Percentiles rank a stretch among this genome's conserved stretches.
phyloP scores from a whole-genome alignment of 2,888 invertebrate species.

The Amiota mariae region DNA sequence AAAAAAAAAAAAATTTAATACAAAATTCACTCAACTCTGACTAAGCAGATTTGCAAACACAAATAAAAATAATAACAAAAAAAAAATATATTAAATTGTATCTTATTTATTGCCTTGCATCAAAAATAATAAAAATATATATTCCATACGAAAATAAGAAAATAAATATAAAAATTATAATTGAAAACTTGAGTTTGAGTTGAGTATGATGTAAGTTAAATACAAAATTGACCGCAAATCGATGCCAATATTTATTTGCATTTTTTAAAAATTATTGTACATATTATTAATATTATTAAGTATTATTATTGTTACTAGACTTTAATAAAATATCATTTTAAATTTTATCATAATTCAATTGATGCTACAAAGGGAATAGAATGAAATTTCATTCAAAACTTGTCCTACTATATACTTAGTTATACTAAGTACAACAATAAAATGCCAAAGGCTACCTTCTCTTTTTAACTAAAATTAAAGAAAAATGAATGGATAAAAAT shows the following conservation, averaged over 20 bases:
- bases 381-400: background rate
- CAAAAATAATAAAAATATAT: background rate
- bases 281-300: background rate
- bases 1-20: background rate
- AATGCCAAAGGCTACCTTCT: background rate
- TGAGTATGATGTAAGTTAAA: constrained; percentile 20
- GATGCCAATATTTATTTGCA: constrained; percentile 11
- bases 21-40: constrained; percentile 4
- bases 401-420: background rate
- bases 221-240: constrained; percentile 14
- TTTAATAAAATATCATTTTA: background rate
- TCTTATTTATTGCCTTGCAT: constrained; percentile 3
- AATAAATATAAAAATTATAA: background rate
- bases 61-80: background rate
- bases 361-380: background rate
- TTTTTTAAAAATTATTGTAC: background rate
- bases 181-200: background rate
- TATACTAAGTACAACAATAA: background rate
- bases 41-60: background rate
- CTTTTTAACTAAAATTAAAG: too few relatives aligned
- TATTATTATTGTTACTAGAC: background rate
- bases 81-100: background rate
- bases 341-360: background rate
- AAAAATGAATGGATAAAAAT: too few relatives aligned
- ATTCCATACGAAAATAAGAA: background rate